phyloP scores from a whole-genome alignment of 53 echinoderm and acorn worm species.

The Echinometra lucunter region DNA sequence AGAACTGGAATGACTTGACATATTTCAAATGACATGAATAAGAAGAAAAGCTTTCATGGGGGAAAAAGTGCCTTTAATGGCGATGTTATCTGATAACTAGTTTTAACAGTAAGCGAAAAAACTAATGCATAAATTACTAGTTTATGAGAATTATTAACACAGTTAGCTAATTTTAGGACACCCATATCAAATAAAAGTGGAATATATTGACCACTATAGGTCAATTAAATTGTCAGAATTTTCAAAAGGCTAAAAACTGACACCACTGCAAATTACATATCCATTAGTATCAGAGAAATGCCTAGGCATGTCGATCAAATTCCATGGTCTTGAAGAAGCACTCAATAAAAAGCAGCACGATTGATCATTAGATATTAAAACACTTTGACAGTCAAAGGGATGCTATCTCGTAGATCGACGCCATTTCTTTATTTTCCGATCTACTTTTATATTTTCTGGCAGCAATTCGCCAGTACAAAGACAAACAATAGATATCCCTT shows the following conservation, averaged over 20 bases:
- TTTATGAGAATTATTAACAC: no score
- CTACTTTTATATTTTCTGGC: neutral
- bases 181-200: neutral
- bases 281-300: neutral
- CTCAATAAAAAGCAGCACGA: neutral
- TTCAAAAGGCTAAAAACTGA: neutral
- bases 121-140: no score
- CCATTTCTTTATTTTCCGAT: neutral
- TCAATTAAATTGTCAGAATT: neutral
- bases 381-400: neutral
- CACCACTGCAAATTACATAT: neutral
- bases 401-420: neutral
- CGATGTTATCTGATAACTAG: no score
- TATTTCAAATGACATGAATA: no score
- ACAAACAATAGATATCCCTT: conserved; percentile 10
- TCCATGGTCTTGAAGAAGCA: neutral
- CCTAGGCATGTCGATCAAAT: neutral
- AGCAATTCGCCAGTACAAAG: neutral
- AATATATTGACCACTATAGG: neutral
- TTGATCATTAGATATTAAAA: conserved; percentile 16
- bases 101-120: no score
- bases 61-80: no score
- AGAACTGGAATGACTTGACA: no score
- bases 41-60: no score
- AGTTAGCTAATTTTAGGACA: neutral